These are phyloP conservation scores for Uloborus diversus DNA, from an alignment of 1,140 invertebrate genomes.

Conservation along the genomic window DNA sequence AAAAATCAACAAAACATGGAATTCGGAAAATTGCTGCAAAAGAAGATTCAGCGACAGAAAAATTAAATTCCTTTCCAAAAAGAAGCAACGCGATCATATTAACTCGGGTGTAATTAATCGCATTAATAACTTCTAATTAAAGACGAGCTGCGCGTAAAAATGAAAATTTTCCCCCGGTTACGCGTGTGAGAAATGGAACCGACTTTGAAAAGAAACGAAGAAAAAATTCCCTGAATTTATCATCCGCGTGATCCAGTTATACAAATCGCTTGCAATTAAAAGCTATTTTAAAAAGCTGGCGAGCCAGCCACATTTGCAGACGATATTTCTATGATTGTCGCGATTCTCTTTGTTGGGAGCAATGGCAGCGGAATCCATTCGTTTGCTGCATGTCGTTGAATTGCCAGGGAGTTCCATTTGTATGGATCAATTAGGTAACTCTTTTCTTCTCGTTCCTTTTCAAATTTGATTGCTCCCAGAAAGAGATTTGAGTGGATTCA, in stretches of 20 bases:
- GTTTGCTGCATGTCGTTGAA: too few species aligned
- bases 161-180: conserved; percentile 37
- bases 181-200: neutral
- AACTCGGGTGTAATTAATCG: conserved; percentile 53
- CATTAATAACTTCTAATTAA: conserved; percentile 57
- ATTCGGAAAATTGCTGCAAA: neutral
- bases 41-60: conserved; percentile 8
- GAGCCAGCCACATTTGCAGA: conserved; percentile 1
- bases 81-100: conserved; percentile 48
- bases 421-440: conserved; percentile 24
- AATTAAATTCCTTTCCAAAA: conserved; percentile 14
- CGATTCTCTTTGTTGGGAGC: neutral
- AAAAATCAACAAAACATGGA: conserved; percentile 29
- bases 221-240: conserved; percentile 35
- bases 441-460: conserved; percentile 39
- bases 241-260: conserved; percentile 47
- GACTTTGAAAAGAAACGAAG: neutral
- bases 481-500: conserved; percentile 8
- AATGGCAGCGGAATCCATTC: too few species aligned
- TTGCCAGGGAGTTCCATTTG: too few species aligned
- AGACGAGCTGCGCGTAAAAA: conserved; percentile 51
- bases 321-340: neutral
- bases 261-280: conserved; percentile 51
- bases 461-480: conserved; percentile 40
- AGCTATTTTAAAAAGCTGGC: conserved; percentile 50